Percentiles rank a stretch among this genome's conserved stretches.
Evolutionary conservation across 2,797 vertebrate genomes (phyloP).

Genomic region (Holocentrus rufus): DNA sequence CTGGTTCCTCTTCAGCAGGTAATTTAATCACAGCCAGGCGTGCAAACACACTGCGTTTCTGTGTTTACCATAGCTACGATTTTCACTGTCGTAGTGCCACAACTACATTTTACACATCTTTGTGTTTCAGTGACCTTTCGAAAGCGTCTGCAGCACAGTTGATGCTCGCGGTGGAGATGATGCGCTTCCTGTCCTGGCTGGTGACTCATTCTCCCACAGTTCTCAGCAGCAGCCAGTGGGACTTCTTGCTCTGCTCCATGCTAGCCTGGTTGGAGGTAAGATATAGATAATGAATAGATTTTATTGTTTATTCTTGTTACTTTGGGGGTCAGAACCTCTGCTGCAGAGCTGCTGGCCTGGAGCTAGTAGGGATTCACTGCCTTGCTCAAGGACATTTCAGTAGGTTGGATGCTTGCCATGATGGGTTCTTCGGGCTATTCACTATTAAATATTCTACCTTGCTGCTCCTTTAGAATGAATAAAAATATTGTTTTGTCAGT

Average conservation of each 20-base stretch:
- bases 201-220: constrained; percentile 79
- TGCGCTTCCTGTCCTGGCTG: constrained; percentile 88
- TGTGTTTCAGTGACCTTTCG: constrained; percentile 85
- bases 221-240: constrained; percentile 89
- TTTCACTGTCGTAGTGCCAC: neutral
- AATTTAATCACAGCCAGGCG: neutral
- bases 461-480: no score
- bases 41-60: neutral
- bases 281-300: neutral
- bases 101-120: constrained; percentile 29
- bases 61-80: neutral
- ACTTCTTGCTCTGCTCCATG: constrained; percentile 96
- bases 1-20: constrained; percentile 95
- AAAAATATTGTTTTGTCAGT: no score
- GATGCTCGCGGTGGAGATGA: constrained; percentile 91
- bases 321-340: neutral
- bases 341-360: neutral
- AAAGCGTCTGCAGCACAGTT: constrained; percentile 82
- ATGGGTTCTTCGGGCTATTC: no score
- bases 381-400: neutral
- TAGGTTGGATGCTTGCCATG: no score
- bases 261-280: constrained; percentile 95
- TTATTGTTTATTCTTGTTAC: neutral
- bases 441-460: no score
- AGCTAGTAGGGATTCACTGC: neutral